Percentiles rank a stretch among this genome's conserved stretches.
Conservation (phyloP, 2,797 vertebrate species). For the Oceanodroma leucorhoa region DNA sequence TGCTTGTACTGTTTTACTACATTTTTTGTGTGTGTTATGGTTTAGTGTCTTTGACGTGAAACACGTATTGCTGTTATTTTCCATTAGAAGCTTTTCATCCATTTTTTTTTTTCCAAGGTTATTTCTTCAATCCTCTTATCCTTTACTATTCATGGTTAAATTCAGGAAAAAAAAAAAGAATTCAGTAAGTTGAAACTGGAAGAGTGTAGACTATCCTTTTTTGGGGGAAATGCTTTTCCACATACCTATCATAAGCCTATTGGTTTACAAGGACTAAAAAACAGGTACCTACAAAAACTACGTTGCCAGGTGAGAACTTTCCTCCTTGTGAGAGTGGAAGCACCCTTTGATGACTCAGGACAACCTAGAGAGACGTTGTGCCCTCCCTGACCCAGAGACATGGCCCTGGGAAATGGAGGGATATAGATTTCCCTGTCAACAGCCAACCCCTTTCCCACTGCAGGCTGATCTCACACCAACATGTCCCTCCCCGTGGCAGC, state of each 20-base stretch:
- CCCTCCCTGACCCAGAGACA: background rate
- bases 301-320: background rate
- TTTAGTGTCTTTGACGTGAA: slow-evolving; percentile 36
- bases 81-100: background rate
- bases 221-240: background rate
- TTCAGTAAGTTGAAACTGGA: background rate
- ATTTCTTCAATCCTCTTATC: background rate
- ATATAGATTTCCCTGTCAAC: background rate
- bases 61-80: background rate
- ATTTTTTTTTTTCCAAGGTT: background rate
- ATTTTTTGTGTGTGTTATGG: background rate
- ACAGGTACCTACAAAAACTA: background rate
- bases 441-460: background rate
- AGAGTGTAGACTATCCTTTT: background rate
- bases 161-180: accelerated
- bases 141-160: background rate
- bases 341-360: background rate
- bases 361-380: accelerated
- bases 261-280: background rate
- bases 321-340: background rate
- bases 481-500: accelerated
- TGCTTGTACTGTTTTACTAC: background rate
- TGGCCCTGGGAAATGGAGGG: background rate
- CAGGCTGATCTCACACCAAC: background rate
- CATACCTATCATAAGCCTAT: background rate